Conservation (phyloP, 2,888 invertebrate species). For the Hipparchia sbordonii region DNA sequence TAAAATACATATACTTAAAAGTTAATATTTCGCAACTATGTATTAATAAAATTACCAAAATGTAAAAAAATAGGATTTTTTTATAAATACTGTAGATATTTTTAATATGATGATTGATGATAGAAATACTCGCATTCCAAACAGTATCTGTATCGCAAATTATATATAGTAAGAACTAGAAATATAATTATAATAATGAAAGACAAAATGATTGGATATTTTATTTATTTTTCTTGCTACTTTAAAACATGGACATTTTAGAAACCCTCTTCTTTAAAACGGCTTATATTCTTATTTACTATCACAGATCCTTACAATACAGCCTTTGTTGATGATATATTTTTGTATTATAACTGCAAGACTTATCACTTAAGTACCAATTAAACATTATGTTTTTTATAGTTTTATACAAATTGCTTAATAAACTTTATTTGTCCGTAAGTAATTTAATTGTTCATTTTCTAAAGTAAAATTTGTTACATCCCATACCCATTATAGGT, state of each 20-base stretch:
- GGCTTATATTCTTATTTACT: background rate
- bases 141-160: background rate
- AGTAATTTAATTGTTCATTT: background rate
- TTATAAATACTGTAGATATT: background rate
- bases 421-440: background rate
- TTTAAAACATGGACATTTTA: background rate
- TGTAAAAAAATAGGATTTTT: background rate
- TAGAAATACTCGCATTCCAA: constrained; percentile 2
- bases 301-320: constrained; percentile 6
- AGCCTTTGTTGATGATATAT: background rate
- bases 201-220: background rate
- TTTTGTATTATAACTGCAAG: background rate
- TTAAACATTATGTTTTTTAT: background rate
- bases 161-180: background rate
- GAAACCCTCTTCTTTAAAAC: background rate
- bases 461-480: too few species aligned
- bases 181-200: background rate
- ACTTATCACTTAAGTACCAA: background rate
- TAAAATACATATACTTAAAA: too few species aligned
- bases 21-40: too few species aligned
- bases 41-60: too few species aligned
- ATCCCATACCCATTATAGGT: too few species aligned
- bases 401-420: background rate
- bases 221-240: background rate
- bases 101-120: background rate